A percentile compares a stretch with the other conserved stretches of the same genome.
Evolutionary conservation across 1,140 invertebrate genomes (phyloP).

Genomic region (Homalodisca vitripennis): DNA sequence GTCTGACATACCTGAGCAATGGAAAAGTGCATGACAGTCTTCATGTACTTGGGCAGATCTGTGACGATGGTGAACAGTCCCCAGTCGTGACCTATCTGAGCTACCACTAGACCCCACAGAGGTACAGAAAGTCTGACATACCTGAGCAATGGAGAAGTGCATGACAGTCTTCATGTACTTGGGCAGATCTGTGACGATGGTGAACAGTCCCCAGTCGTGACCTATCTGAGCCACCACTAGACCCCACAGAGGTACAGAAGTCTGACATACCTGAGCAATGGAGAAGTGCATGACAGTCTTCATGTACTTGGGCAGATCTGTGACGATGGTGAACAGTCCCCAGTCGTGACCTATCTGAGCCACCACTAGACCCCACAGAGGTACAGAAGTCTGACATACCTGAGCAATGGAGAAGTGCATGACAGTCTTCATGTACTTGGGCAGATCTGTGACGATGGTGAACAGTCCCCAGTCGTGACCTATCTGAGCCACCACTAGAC

Average conservation of each 20-base stretch:
- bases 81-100: too few relatives aligned
- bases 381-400: conserved; percentile 78
- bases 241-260: conserved; percentile 73
- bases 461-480: conserved; percentile 86
- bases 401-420: conserved; percentile 73
- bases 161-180: conserved; percentile 81
- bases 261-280: conserved; percentile 75
- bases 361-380: conserved; percentile 70
- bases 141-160: conserved; percentile 70
- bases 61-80: conserved; percentile 83
- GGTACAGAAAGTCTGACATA: conserved; percentile 91
- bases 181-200: conserved; percentile 80
- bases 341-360: conserved; percentile 80
- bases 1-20: conserved; percentile 58
- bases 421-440: conserved; percentile 80
- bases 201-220: conserved; percentile 86
- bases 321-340: conserved; percentile 82
- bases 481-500: conserved; percentile 68
- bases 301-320: conserved; percentile 84
- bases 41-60: conserved; percentile 68
- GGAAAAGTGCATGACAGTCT: conserved; percentile 63
- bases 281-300: conserved; percentile 76
- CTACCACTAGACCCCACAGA: too few relatives aligned
- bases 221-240: conserved; percentile 70
- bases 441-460: conserved; percentile 80